Evolutionary conservation across 1,140 invertebrate species (phyloP).

Genomic region (Drosophila pectinifera): DNA sequence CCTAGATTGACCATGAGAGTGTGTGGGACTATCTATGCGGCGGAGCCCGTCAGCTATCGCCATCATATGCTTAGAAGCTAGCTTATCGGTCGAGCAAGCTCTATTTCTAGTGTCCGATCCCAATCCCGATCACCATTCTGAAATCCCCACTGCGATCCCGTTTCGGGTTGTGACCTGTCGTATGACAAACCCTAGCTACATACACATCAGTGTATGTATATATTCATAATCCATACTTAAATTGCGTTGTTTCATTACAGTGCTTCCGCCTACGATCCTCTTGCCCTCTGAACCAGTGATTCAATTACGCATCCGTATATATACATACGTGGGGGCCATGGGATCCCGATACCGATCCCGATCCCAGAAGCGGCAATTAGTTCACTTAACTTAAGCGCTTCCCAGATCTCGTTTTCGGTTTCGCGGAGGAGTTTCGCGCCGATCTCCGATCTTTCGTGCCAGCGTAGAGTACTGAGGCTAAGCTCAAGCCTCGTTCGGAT

Average conservation of each 20-base stretch:
- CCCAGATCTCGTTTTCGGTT: constrained; percentile 7
- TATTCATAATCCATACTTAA: background rate
- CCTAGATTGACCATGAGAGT: constrained; percentile 29
- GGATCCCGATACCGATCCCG: constrained; percentile 2
- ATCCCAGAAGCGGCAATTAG: constrained; percentile 30
- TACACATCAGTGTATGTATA: background rate
- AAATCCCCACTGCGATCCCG: background rate
- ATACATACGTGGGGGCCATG: constrained; percentile 4
- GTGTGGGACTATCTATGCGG: constrained; percentile 28
- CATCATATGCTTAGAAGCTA: constrained; percentile 6
- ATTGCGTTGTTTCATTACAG: constrained; percentile 25
- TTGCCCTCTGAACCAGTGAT: background rate
- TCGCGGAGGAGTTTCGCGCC: constrained; percentile 10
- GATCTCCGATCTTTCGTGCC: constrained; percentile 1
- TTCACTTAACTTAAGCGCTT: constrained; percentile 34
- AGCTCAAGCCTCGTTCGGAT: constrained; percentile 27
- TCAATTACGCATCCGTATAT: constrained; percentile 35
- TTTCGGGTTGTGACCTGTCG: constrained; percentile 5
- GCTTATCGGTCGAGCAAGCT: constrained; percentile 21
- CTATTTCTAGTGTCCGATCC: constrained; percentile 21
- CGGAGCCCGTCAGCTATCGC: constrained; percentile 2
- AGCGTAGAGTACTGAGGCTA: constrained; percentile 2
- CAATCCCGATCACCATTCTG: constrained; percentile 5
- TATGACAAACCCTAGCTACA: constrained; percentile 1
- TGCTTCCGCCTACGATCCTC: constrained; percentile 32